Percentiles rank a stretch among this genome's conserved stretches.
Evolutionary conservation across 2,888 invertebrate species (phyloP).

Genomic region (Anoncus sp.): DNA sequence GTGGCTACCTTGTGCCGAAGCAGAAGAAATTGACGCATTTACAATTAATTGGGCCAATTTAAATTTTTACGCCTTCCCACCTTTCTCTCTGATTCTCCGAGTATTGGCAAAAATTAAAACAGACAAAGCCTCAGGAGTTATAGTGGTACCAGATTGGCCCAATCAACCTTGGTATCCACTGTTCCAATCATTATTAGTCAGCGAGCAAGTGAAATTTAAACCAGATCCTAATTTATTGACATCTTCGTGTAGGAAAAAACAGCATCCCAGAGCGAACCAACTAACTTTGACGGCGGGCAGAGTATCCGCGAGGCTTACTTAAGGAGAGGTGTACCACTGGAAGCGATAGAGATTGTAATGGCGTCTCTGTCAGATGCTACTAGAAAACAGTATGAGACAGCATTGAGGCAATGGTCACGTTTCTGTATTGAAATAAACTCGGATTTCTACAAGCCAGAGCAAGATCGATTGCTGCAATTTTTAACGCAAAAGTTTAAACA

Average conservation of each 20-base stretch:
- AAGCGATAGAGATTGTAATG: conserved; percentile 23
- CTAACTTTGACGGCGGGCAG: conserved; percentile 38
- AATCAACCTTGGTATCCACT: conserved; percentile 42
- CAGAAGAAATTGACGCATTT: conserved; percentile 44
- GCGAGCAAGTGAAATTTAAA: not conserved
- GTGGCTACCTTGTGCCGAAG: conserved; percentile 37
- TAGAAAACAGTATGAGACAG: conserved; percentile 32
- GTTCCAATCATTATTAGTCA: conserved; percentile 21
- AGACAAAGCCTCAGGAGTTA: conserved; percentile 32
- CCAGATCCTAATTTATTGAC: conserved; percentile 12
- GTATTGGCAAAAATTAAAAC: conserved; percentile 30
- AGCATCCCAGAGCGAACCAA: conserved; percentile 30
- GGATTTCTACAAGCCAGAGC: conserved; percentile 23
- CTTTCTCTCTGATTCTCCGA: conserved; percentile 38
- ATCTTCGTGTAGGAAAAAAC: conserved; percentile 25
- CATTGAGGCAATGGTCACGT: conserved; percentile 38
- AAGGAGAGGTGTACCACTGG: conserved; percentile 8
- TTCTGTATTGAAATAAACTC: conserved; percentile 16
- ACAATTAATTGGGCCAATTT: conserved; percentile 20
- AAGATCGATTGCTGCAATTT: conserved; percentile 23
- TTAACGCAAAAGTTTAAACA: conserved; percentile 44
- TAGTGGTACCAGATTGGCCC: conserved; percentile 49
- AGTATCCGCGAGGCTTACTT: conserved; percentile 37
- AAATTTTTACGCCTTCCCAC: conserved; percentile 51
- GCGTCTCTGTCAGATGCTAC: conserved; percentile 38